Conservation (phyloP, 2,888 invertebrate species). For the Keiferia lycopersicella region DNA sequence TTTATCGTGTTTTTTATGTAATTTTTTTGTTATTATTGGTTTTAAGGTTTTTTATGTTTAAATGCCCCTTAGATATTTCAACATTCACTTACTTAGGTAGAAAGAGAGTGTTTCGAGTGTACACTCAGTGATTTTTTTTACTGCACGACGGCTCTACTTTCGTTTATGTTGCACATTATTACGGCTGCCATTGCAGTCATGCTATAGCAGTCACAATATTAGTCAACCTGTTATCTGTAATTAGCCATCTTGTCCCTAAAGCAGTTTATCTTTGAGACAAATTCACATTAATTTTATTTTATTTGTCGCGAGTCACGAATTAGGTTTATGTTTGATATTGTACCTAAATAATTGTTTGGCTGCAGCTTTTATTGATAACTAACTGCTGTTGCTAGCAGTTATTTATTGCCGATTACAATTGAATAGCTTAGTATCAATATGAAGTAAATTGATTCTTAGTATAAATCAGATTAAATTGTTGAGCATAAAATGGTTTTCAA, state of each 20-base stretch:
- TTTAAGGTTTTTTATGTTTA: too few species aligned
- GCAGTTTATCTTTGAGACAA: conserved; percentile 16
- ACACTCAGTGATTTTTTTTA: too few species aligned
- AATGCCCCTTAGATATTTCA: too few species aligned
- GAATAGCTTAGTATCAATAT: not conserved
- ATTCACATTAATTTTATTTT: conserved; percentile 6
- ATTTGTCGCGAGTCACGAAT: conserved; percentile 10
- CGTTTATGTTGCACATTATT: conserved; percentile 31
- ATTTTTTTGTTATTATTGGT: too few species aligned
- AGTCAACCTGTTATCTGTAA: conserved; percentile 34
- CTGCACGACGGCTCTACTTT: too few species aligned
- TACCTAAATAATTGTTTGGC: not conserved
- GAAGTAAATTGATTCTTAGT: not conserved
- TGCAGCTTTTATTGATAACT: not conserved
- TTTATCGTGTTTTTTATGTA: too few species aligned
- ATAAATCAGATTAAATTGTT: not conserved
- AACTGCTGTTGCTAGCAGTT: not conserved
- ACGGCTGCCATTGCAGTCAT: conserved; percentile 13
- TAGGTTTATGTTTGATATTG: not conserved
- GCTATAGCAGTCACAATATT: conserved; percentile 26
- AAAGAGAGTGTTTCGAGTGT: too few species aligned
- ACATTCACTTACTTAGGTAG: too few species aligned
- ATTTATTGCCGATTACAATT: not conserved
- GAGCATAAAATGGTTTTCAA: too few species aligned
- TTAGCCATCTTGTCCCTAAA: conserved; percentile 26